Evolutionary conservation across 2,888 invertebrate genomes (phyloP), one percentile per base, ranked within the genome.

Genomic region (Agrenia bidenticulata): DNA sequence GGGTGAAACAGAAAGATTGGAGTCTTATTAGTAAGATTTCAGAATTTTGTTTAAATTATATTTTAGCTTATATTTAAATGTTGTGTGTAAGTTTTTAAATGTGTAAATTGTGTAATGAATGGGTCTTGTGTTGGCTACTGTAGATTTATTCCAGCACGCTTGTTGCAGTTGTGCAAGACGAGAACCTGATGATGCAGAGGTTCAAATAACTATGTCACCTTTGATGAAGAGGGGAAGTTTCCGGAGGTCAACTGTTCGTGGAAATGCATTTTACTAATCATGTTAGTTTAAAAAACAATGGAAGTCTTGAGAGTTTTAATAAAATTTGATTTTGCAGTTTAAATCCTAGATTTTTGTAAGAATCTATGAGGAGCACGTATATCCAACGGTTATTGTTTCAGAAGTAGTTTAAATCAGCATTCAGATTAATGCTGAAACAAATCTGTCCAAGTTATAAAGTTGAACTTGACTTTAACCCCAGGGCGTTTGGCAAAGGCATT

Each of bases 111-210:
- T 45, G 5, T 45, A 45, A 19, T 19, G 5, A 9, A 9, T n/a
- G 5, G 24, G 23, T 15, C 9, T 49, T 49, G 17, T 17, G 17
- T n/a, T 49, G 13, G 49, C 49, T 19, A 15, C 13, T 24, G 41
- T 59, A 69, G 69, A 50, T 59, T 60, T 70, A 19, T 67, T 70
- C 26, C 61, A 63, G 42, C 67, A 70, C 59, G 66, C 70, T 50
- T 70, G 70, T 63, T 64, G 66, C 63, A 53, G 61, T 57, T 7
- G 42, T 69, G 32, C 64, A 56, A 49, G 17, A 39, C 19, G 62
- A 15, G 23, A 17, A 19, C 2, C 15, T 51, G 51, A 24, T 21
- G 21, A n/a, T 41, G 17, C 49, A 24, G 27, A 41, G 1, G 62
- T 9, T 7, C 62, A 41, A 41, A 61, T 60, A 23, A 64, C 66